phyloP scores from a whole-genome alignment of 1,140 invertebrate genomes.

The Drosophila nikananu region DNA sequence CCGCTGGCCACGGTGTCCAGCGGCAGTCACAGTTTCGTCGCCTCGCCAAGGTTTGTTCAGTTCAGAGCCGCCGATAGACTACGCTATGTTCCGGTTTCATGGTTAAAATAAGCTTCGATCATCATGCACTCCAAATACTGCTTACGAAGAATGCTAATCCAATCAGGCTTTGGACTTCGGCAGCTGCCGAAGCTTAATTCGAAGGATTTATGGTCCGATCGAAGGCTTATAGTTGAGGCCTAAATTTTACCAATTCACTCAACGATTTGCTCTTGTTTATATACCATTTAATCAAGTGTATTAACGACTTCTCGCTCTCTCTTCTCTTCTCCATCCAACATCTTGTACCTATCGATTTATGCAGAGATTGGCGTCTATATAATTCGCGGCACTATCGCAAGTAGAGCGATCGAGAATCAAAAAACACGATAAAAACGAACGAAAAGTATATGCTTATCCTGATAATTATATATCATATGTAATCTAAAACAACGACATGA shows the following conservation, averaged over 20 bases:
- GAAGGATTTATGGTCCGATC: slow-evolving; percentile 5
- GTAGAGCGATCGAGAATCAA: slow-evolving; percentile 53
- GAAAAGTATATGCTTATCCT: slow-evolving; percentile 24
- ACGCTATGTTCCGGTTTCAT: slow-evolving; percentile 22
- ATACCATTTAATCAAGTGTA: slow-evolving; percentile 32
- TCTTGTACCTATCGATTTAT: slow-evolving; percentile 48
- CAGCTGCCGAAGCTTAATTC: slow-evolving; percentile 4
- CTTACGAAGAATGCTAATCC: slow-evolving; percentile 21
- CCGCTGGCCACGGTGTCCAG: slow-evolving; percentile 79
- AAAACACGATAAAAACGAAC: slow-evolving; percentile 13
- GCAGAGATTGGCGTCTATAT: slow-evolving; percentile 85
- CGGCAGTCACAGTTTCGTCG: slow-evolving; percentile 67
- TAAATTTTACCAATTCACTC: background rate
- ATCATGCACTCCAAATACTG: slow-evolving; percentile 5
- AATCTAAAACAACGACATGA: slow-evolving; percentile 39
- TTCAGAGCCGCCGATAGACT: slow-evolving; percentile 11
- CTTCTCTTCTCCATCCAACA: slow-evolving; percentile 66
- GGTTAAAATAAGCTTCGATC: slow-evolving; percentile 11
- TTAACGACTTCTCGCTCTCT: slow-evolving; percentile 75
- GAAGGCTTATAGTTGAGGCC: background rate
- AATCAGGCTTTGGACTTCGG: slow-evolving; percentile 5
- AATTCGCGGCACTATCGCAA: slow-evolving; percentile 82
- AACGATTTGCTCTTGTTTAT: slow-evolving; percentile 10
- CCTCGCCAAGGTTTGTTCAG: slow-evolving; percentile 82
- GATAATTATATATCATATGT: slow-evolving; percentile 33